Percentiles rank a stretch among this genome's conserved stretches.
These are phyloP conservation scores for Corapipo altera DNA, from an alignment of 2,113 vertebrate species.

Conservation along the genomic window DNA sequence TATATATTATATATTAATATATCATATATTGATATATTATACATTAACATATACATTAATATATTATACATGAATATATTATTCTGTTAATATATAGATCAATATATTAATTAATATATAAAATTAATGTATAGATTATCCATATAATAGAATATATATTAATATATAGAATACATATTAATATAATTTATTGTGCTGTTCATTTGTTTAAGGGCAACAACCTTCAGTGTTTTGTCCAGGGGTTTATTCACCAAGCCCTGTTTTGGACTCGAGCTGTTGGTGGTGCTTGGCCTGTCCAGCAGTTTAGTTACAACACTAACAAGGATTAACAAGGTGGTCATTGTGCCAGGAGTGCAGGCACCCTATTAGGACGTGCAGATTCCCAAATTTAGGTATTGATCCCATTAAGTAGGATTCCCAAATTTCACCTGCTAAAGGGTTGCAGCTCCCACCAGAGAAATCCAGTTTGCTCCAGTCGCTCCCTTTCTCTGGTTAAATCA, in stretches of 20 bases:
- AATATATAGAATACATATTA: neutral
- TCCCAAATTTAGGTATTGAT: too few species aligned
- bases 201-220: neutral
- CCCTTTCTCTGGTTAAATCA: neutral
- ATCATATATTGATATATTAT: too few species aligned
- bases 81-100: too few species aligned
- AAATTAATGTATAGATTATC: too few species aligned
- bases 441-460: neutral
- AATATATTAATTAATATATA: too few species aligned
- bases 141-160: too few species aligned
- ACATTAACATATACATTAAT: too few species aligned
- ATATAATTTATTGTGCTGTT: neutral
- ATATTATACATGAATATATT: too few species aligned
- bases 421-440: too few species aligned
- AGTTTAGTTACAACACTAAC: neutral
- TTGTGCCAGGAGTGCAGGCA: rapidly evolving
- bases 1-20: too few species aligned
- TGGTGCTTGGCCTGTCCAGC: neutral
- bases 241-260: neutral
- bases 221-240: neutral
- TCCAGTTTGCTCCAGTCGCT: rapidly evolving
- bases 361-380: rapidly evolving
- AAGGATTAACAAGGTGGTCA: rapidly evolving
- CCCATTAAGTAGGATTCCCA: too few species aligned
- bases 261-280: rapidly evolving